These are phyloP conservation scores for Cotesia chilonis DNA, from an alignment of 1,140 invertebrate genomes.

Conservation along the genomic window DNA sequence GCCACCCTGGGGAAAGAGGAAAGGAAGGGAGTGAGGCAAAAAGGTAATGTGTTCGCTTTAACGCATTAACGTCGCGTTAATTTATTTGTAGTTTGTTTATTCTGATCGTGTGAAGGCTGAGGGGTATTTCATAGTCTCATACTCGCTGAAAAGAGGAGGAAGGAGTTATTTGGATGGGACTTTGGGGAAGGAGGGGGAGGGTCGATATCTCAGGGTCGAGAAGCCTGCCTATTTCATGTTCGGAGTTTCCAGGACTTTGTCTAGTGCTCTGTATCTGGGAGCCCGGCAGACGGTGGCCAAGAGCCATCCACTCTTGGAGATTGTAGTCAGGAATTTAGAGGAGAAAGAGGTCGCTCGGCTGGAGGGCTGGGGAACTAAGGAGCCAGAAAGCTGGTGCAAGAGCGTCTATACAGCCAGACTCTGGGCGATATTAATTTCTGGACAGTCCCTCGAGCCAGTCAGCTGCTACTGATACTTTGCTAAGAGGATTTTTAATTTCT, in stretches of 20 bases:
- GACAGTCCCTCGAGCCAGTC: slow-evolving; percentile 11
- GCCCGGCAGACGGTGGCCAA: slow-evolving; percentile 22
- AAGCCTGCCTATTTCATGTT: slow-evolving; percentile 34
- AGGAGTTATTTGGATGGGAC: not conserved
- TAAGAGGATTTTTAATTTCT: too few species aligned
- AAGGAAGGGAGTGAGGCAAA: not conserved
- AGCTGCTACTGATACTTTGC: not conserved
- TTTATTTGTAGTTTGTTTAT: slow-evolving; percentile 8
- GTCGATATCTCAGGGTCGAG: slow-evolving; percentile 19
- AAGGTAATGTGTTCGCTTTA: slow-evolving; percentile 5
- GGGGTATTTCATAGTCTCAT: too few species aligned
- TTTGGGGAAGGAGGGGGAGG: not conserved
- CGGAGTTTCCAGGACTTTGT: slow-evolving; percentile 39
- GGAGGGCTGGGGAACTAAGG: slow-evolving; percentile 22
- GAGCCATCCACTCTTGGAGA: slow-evolving; percentile 33
- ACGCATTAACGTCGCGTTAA: slow-evolving; percentile 8
- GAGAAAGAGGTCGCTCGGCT: slow-evolving; percentile 1
- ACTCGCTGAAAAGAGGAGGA: too few species aligned
- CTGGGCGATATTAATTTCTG: slow-evolving; percentile 40
- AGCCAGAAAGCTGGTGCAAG: slow-evolving; percentile 25
- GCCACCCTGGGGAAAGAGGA: slow-evolving; percentile 21
- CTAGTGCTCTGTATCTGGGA: slow-evolving; percentile 4
- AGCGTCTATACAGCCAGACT: slow-evolving; percentile 19
- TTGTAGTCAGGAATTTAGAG: slow-evolving; percentile 9
- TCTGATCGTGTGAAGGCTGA: too few species aligned